Conservation (phyloP, 2,888 invertebrate species). For the Nymphalis urticae region DNA sequence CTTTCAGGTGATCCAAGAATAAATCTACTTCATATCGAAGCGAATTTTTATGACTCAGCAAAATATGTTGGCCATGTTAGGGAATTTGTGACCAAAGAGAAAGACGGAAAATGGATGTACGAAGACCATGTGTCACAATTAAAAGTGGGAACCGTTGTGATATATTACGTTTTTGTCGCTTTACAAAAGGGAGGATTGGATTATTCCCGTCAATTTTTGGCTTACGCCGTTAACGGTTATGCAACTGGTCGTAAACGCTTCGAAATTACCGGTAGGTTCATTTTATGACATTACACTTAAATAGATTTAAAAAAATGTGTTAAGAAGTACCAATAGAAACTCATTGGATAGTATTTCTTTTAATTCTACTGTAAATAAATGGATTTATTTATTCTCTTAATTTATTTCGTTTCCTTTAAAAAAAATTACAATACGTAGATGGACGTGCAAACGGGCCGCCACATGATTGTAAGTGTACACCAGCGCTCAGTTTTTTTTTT, state of each 20-base stretch:
- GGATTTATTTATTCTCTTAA: background rate
- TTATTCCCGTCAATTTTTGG: conserved; percentile 53
- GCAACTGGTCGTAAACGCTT: background rate
- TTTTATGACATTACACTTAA: background rate
- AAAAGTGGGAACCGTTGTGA: conserved; percentile 77
- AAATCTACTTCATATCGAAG: conserved; percentile 23
- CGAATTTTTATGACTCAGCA: conserved; percentile 6
- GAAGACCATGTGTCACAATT: conserved; percentile 69
- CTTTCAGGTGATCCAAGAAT: conserved; percentile 29
- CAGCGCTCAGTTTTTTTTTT: too few relatives aligned
- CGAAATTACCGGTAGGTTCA: background rate
- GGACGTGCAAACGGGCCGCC: too few relatives aligned
- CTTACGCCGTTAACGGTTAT: conserved; percentile 3
- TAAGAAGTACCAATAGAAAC: too few relatives aligned
- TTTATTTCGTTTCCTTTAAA: background rate
- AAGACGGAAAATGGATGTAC: conserved; percentile 75
- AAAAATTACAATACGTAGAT: background rate
- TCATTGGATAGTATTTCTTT: too few relatives aligned
- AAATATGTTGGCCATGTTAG: conserved; percentile 5
- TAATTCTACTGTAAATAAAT: too few relatives aligned
- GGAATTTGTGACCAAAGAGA: conserved; percentile 25
- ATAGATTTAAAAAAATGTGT: too few relatives aligned
- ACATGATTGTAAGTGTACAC: too few relatives aligned
- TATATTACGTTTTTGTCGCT: conserved; percentile 83
- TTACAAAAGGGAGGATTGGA: conserved; percentile 64